phyloP scores from a whole-genome alignment of 1,140 invertebrate species.

The Drosophila miranda region DNA sequence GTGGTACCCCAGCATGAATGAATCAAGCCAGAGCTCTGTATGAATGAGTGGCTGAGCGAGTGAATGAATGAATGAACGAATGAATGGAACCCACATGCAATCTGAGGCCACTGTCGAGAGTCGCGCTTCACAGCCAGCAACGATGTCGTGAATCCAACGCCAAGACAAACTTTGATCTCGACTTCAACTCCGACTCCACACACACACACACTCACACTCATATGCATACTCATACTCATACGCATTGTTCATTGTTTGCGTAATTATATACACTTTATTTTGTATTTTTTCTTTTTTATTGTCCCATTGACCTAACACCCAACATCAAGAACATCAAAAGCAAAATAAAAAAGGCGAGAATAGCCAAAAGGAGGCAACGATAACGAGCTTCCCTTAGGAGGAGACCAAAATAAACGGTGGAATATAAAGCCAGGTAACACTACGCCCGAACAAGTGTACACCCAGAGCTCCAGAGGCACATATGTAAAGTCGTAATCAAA shows the following conservation, averaged over 20 bases:
- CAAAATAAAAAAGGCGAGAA: slow-evolving; percentile 61
- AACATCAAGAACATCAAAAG: slow-evolving; percentile 62
- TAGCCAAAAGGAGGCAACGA: slow-evolving; percentile 1
- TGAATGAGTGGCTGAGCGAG: slow-evolving; percentile 14
- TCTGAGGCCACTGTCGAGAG: slow-evolving; percentile 4
- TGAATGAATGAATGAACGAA: slow-evolving; percentile 46
- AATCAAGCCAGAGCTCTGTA: slow-evolving; percentile 12
- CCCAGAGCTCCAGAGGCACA: background rate
- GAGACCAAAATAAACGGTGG: background rate
- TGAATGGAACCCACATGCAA: slow-evolving; percentile 42
- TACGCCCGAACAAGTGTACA: background rate
- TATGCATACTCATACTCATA: no score
- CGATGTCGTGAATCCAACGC: no score
- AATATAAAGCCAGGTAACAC: background rate
- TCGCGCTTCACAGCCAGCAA: background rate
- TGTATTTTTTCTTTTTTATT: slow-evolving; percentile 57
- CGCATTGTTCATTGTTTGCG: slow-evolving; percentile 8
- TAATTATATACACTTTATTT: slow-evolving; percentile 45
- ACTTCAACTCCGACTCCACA: background rate
- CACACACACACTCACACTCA: background rate
- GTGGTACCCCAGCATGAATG: slow-evolving; percentile 51
- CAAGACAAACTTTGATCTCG: no score
- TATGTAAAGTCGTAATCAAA: slow-evolving; percentile 28
- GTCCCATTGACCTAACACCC: slow-evolving; percentile 77
- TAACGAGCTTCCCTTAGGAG: background rate